Conservation (phyloP, 2,888 invertebrate species). For the Urechis unicinctus region DNA sequence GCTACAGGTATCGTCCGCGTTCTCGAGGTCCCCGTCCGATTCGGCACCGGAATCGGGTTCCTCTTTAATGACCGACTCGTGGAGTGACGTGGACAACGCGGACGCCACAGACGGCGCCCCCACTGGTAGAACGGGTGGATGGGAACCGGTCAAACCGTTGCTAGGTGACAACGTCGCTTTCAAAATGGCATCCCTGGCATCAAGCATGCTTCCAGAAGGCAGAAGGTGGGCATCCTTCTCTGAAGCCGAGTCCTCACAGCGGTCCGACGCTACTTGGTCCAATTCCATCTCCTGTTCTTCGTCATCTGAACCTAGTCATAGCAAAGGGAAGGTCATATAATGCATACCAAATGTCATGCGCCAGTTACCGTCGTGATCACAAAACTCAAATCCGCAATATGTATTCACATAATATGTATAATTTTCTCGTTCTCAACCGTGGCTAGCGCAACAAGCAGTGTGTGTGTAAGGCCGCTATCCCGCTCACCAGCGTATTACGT, state of each 20-base stretch:
- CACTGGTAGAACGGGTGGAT: neutral
- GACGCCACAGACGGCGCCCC: neutral
- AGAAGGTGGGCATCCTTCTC: conserved; percentile 29
- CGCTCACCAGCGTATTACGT: too few relatives aligned
- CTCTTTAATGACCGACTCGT: neutral
- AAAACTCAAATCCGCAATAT: too few relatives aligned
- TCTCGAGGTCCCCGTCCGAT: conserved; percentile 8
- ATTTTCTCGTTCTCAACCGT: too few relatives aligned
- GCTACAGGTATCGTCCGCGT: neutral
- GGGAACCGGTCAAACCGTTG: conserved; percentile 19
- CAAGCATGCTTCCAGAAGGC: neutral
- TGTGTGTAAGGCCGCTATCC: too few relatives aligned
- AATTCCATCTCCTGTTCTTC: conserved; percentile 42
- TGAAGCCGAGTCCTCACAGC: conserved; percentile 30
- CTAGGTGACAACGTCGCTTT: conserved; percentile 1
- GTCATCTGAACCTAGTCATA: conserved; percentile 39
- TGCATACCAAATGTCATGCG: too few relatives aligned
- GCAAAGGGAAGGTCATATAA: too few relatives aligned
- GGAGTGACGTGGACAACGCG: neutral
- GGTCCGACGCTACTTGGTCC: conserved; percentile 30
- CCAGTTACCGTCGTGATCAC: too few relatives aligned
- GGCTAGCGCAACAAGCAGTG: too few relatives aligned
- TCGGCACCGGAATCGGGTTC: conserved; percentile 9
- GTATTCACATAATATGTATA: too few relatives aligned
- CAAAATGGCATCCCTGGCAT: neutral